Evolutionary conservation across 1,140 invertebrate genomes (phyloP), one percentile per base, ranked within the genome.

Genomic region (Mylabris phalerata): DNA sequence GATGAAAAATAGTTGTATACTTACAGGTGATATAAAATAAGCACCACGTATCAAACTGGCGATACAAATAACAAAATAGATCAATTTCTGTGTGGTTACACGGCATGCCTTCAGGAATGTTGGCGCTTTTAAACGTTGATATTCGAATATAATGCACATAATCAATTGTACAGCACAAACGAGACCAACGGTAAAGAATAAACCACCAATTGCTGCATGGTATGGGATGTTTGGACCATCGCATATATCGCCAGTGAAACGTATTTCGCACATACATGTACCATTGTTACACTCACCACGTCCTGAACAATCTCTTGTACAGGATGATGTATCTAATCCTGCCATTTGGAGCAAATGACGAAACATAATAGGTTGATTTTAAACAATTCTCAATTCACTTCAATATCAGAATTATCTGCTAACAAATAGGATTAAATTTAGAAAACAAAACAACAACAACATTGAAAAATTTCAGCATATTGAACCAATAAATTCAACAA

Each of bases 251-350:
- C 83, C 83, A 13, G 81, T 69, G 71, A 78, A 79, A 50, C 82
- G 82, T 70, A 94, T 93, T 79, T 93, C 89, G 74, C 93, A 95
- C 57, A 93, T 79, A 71, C 93, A 95, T 39, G 89, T 91, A 43
- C 92, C 91, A 74, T 94, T 91, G 61, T 90, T 82, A 74, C 92
- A 95, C 75, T 93, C 90, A 7, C 92, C 93, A 59, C 90, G 86
- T n/a, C 91, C 90, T 59, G 87, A 92, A 77, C 90, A 93, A 74
- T 88, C 86, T 49, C 77, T 76, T 48, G 75, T 75, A 69, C 79
- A 81, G 58, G 58, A 70, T 62, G 64, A 71, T 7, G 32, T 32
- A 48, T 56, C 63, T 55, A 74, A 49, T 61, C 71, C 70, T 44
- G 72, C 65, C 72, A 74, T 74, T 52, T 66, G 65, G 55, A 74